Evolutionary conservation across 1,140 invertebrate genomes (phyloP).

Genomic region (Lycorma delicatula): DNA sequence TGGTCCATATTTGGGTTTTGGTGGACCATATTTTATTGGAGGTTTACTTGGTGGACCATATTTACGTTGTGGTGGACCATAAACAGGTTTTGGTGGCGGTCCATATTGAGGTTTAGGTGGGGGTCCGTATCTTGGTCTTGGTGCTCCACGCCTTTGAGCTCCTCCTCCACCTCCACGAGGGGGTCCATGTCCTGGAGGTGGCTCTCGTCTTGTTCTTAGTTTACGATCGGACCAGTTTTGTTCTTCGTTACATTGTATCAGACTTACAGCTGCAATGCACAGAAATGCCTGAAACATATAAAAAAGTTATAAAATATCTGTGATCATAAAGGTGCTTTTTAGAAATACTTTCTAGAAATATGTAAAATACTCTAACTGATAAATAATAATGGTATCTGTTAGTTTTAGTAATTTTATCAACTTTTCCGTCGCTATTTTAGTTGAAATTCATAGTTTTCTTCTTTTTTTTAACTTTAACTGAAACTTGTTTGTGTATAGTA

Average conservation of each 20-base stretch:
- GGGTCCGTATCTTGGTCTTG: slow-evolving; percentile 25
- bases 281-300: not conserved
- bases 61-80: slow-evolving; percentile 16
- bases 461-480: too few relatives aligned
- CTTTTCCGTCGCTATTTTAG: too few relatives aligned
- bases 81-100: slow-evolving; percentile 6
- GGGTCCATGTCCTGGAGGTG: slow-evolving; percentile 18
- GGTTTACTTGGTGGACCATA: slow-evolving; percentile 14
- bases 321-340: too few relatives aligned
- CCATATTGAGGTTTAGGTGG: slow-evolving; percentile 18
- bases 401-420: too few relatives aligned
- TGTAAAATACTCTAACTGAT: too few relatives aligned
- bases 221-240: too few relatives aligned
- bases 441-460: too few relatives aligned
- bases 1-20: slow-evolving; percentile 26
- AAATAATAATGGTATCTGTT: too few relatives aligned
- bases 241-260: not conserved
- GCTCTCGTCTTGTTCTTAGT: slow-evolving; percentile 15
- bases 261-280: not conserved
- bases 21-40: slow-evolving; percentile 15
- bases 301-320: too few relatives aligned
- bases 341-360: too few relatives aligned
- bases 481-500: too few relatives aligned
- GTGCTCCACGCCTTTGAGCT: slow-evolving; percentile 17
- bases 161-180: slow-evolving; percentile 6